phyloP scores from a whole-genome alignment of 2,113 vertebrate species.

The Picathartes gymnocephalus region DNA sequence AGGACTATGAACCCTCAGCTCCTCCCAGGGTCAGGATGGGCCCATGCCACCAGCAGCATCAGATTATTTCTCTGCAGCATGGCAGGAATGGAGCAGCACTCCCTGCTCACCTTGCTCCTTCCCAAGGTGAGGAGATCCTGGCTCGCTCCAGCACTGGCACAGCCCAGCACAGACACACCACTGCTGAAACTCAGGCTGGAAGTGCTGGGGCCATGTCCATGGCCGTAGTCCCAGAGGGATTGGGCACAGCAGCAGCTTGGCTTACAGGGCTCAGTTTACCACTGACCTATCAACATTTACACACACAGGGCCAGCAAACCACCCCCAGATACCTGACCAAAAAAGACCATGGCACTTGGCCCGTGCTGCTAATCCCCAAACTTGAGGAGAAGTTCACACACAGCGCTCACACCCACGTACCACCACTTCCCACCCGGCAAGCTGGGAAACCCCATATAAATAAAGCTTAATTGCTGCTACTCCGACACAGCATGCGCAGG shows the following conservation, averaged over 20 bases:
- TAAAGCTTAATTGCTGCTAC: constrained; percentile 38
- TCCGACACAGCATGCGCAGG: background rate
- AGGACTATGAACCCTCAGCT: background rate
- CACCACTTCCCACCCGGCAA: background rate
- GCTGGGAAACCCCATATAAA: constrained; percentile 47
- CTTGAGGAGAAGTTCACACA: constrained; percentile 11
- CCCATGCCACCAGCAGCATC: background rate
- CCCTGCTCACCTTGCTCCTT: background rate
- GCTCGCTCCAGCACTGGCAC: background rate
- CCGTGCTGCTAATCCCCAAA: constrained; percentile 24
- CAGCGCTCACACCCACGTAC: background rate
- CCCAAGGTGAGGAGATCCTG: accelerated
- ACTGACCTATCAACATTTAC: background rate
- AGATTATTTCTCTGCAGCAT: background rate
- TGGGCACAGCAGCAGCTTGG: background rate
- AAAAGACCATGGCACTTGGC: constrained; percentile 26
- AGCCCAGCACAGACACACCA: background rate
- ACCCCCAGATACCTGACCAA: constrained; percentile 29
- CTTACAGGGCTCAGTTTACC: constrained; percentile 21
- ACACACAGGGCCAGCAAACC: background rate
- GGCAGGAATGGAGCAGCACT: background rate
- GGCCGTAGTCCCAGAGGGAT: accelerated
- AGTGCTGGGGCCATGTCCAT: background rate
- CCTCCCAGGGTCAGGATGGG: background rate
- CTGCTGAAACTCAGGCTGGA: background rate